Percentiles rank a stretch among this genome's conserved stretches.
Conservation (phyloP, 2,888 invertebrate species). For the Phania funesta region DNA sequence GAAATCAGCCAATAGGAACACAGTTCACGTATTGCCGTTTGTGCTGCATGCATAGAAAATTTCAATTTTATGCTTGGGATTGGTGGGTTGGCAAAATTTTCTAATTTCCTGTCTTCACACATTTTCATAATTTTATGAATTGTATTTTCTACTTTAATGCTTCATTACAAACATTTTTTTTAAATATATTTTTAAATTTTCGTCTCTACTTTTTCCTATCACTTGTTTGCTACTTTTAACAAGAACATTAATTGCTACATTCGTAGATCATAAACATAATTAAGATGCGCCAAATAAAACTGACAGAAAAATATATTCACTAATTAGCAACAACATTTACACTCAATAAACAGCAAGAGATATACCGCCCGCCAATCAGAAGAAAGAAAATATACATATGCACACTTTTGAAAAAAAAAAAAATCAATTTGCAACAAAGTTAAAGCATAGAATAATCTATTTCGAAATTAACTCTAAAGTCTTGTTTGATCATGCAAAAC, state of each 20-base stretch:
- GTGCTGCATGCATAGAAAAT: too few species aligned
- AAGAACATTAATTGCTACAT: conserved; percentile 55
- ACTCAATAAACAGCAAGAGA: not conserved
- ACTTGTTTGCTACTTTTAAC: conserved; percentile 20
- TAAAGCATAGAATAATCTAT: too few species aligned
- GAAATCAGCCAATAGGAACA: too few species aligned
- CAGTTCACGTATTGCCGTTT: too few species aligned
- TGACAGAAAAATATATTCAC: conserved; percentile 58
- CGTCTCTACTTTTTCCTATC: not conserved
- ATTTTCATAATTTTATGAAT: conserved; percentile 15
- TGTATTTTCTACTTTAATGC: conserved; percentile 32
- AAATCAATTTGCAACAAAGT: conserved; percentile 2
- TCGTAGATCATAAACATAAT: conserved; percentile 60
- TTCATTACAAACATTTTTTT: conserved; percentile 48
- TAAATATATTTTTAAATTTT: conserved; percentile 20
- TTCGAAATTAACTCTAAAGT: too few species aligned
- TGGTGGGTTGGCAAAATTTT: too few species aligned
- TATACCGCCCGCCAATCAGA: not conserved
- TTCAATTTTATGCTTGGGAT: too few species aligned
- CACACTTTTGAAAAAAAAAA: not conserved
- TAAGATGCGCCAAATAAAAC: conserved; percentile 57
- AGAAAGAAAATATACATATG: not conserved
- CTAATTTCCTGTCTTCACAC: too few species aligned
- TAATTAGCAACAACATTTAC: conserved; percentile 57
- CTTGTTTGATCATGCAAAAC: too few species aligned